These are phyloP conservation scores for Eubucco bourcierii DNA, from an alignment of 2,113 vertebrate species.

Conservation along the genomic window DNA sequence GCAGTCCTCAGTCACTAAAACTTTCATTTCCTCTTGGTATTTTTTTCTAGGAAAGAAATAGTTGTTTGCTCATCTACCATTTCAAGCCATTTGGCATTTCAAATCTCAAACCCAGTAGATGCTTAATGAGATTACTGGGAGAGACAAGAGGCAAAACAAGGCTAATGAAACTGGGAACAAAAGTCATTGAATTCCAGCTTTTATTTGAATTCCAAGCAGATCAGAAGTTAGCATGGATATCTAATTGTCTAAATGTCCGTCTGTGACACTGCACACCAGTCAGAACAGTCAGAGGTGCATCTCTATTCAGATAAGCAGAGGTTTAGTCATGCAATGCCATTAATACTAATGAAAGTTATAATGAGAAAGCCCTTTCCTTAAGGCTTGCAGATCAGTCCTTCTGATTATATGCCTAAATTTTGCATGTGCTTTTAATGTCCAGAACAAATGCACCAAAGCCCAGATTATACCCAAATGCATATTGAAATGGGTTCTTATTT, in stretches of 20 bases:
- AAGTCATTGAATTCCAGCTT: background rate
- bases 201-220: background rate
- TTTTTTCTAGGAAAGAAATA: background rate
- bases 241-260: background rate
- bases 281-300: background rate
- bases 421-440: background rate
- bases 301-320: background rate
- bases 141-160: background rate
- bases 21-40: background rate
- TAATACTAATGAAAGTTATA: slow-evolving; percentile 33
- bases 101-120: background rate
- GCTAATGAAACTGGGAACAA: background rate
- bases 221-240: background rate
- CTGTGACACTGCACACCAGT: background rate
- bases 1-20: background rate
- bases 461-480: background rate
- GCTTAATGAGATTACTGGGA: background rate
- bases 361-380: background rate
- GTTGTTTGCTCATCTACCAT: background rate
- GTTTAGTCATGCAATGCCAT: background rate
- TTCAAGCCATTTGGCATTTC: background rate
- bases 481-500: background rate
- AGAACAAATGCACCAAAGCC: background rate
- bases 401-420: slow-evolving; percentile 26
- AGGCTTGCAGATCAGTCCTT: background rate